Evolutionary conservation across 1,140 invertebrate genomes (phyloP), one percentile per base, ranked within the genome.

Genomic region (Platyscapa corneri): DNA sequence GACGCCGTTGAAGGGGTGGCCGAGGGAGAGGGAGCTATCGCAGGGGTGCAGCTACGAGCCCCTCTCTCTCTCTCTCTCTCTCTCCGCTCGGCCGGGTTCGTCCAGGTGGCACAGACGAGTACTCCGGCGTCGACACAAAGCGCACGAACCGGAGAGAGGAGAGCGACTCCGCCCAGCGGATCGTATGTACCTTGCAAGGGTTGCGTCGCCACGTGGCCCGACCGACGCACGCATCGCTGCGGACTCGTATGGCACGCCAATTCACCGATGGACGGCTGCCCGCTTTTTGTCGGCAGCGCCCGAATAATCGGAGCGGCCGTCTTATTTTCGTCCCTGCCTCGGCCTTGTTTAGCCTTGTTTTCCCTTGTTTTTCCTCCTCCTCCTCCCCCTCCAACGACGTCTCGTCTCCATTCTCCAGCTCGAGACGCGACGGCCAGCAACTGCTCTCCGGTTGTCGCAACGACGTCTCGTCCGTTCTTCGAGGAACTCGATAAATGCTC

Each of bases 151-250:
- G n/a, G n/a, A n/a, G n/a, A n/a, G n/a, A n/a, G 23, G 39, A 34
- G 30, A 12, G 27, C 53, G 77, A 85, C 76, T 64, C 84, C 85
- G 75, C 85, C 85, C 85, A 70, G 81, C 30, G 80, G 75, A 86
- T 83, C 81, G 85, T 79, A 49, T 83, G 67, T 83, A 83, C 85
- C 85, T 83, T 82, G 80, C 80, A 86, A 86, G 85, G 85, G 85
- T 83, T 86, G 81, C 53, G 77, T n/a, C 42, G 83, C 75, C 81
- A 83, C 85, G 81, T 82, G 79, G 72, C 79, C 27, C 64, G 39
- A 12, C 46, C 70, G 64, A 67, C 60, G 23, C 27, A 27, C 30
- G 27, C 37, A 37, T 74, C 37, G 6, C 70, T 53, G 7, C 8
- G 49, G 10, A 53, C 49, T 53, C 49, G 16, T 16, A 18, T 53